phyloP scores from a whole-genome alignment of 2,113 vertebrate species.

The Nothoprocta perdicaria region DNA sequence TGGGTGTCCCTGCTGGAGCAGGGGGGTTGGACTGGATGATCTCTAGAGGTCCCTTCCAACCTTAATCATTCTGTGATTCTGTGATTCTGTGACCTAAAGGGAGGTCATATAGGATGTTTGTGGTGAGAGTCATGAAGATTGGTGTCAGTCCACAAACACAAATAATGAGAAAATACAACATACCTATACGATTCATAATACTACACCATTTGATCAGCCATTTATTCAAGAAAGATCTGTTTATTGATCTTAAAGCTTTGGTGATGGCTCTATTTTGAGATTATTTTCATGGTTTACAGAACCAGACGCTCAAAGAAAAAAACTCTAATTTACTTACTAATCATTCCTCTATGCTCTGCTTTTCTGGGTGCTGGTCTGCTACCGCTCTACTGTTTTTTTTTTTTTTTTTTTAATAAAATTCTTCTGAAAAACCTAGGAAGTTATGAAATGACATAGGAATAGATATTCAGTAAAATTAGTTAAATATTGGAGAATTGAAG shows the following conservation, averaged over 20 bases:
- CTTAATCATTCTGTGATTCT: too few species aligned
- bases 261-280: background rate
- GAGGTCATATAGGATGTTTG: background rate
- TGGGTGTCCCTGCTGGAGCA: too few species aligned
- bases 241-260: background rate
- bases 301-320: background rate
- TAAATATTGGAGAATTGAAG: background rate
- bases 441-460: too few species aligned
- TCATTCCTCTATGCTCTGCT: background rate
- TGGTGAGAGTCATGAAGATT: background rate
- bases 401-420: background rate
- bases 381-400: too few species aligned
- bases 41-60: too few species aligned
- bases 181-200: background rate
- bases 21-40: too few species aligned
- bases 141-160: background rate
- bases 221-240: background rate
- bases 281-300: background rate
- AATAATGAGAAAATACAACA: background rate
- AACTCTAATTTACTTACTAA: background rate
- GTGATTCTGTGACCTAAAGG: background rate
- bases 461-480: background rate
- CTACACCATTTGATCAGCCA: background rate
- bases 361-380: background rate
- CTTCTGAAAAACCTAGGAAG: background rate